These are phyloP conservation scores for Mesocricetus auratus DNA, from an alignment of 2,113 vertebrate genomes.

Conservation along the genomic window DNA sequence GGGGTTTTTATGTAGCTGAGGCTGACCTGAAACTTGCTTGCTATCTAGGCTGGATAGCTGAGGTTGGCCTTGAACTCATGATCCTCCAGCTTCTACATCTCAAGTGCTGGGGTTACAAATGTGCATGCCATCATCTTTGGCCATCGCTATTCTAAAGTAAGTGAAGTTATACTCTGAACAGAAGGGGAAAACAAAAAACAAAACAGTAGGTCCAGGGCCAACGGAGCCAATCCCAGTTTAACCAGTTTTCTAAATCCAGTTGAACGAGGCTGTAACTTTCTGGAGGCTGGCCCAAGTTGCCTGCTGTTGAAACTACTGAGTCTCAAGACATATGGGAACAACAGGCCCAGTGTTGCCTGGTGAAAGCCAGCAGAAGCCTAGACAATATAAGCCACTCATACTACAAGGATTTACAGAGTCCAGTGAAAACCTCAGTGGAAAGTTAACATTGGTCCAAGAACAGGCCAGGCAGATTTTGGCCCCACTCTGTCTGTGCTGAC, in stretches of 20 bases:
- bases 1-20: not conserved
- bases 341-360: conserved; percentile 36
- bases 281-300: conserved; percentile 55
- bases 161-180: not conserved
- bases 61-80: not conserved
- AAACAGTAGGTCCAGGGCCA: not conserved
- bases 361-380: not conserved
- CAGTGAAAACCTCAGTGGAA: not conserved
- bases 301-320: not conserved
- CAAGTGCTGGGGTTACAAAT: not conserved
- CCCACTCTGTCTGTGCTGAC: not conserved
- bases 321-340: not conserved
- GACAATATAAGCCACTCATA: conserved; percentile 40
- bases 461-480: not conserved
- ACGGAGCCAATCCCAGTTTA: conserved; percentile 1
- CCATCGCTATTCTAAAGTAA: not conserved
- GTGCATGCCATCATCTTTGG: not conserved
- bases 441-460: not conserved
- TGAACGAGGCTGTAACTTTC: conserved; percentile 40
- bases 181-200: not conserved
- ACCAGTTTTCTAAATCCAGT: conserved; percentile 75
- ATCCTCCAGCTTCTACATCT: not conserved
- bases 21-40: not conserved
- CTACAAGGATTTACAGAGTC: not conserved
- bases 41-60: not conserved